Percentiles rank a stretch among this genome's conserved stretches.
Conservation (phyloP, 2,797 vertebrate species). For the Enteromius radiatus region DNA sequence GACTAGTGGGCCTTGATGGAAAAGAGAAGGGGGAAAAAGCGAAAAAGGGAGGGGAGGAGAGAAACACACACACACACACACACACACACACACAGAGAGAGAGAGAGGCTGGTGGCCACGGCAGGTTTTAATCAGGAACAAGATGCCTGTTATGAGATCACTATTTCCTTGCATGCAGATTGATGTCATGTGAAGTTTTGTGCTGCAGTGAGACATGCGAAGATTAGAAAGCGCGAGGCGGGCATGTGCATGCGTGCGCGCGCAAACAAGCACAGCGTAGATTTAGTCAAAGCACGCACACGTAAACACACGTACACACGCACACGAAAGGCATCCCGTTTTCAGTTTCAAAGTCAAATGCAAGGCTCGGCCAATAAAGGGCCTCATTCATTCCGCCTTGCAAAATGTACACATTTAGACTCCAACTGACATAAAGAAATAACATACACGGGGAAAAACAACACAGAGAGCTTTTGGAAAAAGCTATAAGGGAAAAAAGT, state of each 20-base stretch:
- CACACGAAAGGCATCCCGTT: constrained; percentile 63
- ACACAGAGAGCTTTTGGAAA: constrained; percentile 65
- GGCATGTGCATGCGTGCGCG: constrained; percentile 48
- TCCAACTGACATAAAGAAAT: constrained; percentile 77
- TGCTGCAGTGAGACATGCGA: constrained; percentile 68
- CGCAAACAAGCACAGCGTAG: constrained; percentile 23
- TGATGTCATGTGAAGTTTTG: constrained; percentile 79
- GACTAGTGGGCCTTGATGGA: constrained; percentile 43
- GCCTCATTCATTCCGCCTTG: constrained; percentile 79
- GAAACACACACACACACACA: background rate
- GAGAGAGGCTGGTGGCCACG: constrained; percentile 59
- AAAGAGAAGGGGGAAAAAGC: background rate
- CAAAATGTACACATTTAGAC: constrained; percentile 77
- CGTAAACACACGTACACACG: constrained; percentile 56
- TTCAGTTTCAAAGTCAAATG: constrained; percentile 76
- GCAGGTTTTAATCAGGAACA: constrained; percentile 82
- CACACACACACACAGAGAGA: background rate
- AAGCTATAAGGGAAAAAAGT: constrained; percentile 62
- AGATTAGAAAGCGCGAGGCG: constrained; percentile 62
- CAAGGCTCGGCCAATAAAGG: constrained; percentile 79
- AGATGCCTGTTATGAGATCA: constrained; percentile 83
- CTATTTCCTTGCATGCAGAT: constrained; percentile 79
- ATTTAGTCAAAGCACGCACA: constrained; percentile 36
- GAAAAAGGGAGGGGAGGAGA: constrained; percentile 4
- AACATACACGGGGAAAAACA: constrained; percentile 71